Evolutionary conservation across 2,888 invertebrate species (phyloP), one percentile per base, ranked within the genome.

Genomic region (Tuta absoluta): DNA sequence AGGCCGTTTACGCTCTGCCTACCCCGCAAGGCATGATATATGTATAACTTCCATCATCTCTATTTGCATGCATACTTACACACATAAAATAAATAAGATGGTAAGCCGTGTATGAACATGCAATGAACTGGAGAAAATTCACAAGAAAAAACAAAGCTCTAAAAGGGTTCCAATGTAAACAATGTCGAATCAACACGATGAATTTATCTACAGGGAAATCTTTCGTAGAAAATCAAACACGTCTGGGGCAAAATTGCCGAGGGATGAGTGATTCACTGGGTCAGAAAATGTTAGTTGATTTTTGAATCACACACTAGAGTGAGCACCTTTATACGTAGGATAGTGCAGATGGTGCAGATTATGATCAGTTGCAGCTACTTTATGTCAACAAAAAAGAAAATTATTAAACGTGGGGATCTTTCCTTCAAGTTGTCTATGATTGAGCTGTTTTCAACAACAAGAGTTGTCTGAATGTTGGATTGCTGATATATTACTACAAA

Each of bases 281-380:
- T 79, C 84, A 84, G 89, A 91, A 89, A 89, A 89, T 87, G 86
- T 89, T 88, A 89, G 87, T 91, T 89, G 90, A 91, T 90, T 90
- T 89, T 89, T 89, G 89, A 87, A 90, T 89, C 89, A 88, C 85
- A 86, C 84, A 82, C 85, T 83, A 81, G 82, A 84, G 76, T 84
- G 82, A 80, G 69, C 62, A 33, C 21, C 79, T 83, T 81, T 84
- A 85, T 85, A 79, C 75, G 74, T n/a, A n/a, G n/a, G n/a, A n/a
- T n/a, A 70, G 72, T 74, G 71, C 11, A 14, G 63, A 14, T 56
- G 65, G 63, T 63, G 63, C 65, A 33, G 66, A 67, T 82, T 82
- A 74, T 82, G 77, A 83, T 80, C 76, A 77, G 75, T 72, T 74
- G 70, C 72, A 63, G 21, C 28, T 45, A 14, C 14, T 41, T 41